phyloP scores from a whole-genome alignment of 2,888 invertebrate species.

The Busseola fusca region DNA sequence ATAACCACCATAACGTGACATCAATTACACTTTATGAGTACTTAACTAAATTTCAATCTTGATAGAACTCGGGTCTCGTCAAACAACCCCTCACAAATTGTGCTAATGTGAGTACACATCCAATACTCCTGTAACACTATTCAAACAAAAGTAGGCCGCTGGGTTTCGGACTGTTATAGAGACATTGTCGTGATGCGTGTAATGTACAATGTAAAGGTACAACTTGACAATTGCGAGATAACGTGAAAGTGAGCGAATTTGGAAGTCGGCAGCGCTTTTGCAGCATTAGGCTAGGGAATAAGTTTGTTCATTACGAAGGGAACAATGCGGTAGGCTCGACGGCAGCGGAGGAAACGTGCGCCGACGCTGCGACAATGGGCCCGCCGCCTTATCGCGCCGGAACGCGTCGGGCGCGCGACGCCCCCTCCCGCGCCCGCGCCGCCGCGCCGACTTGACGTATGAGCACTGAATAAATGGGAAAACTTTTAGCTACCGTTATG shows the following conservation, averaged over 20 bases:
- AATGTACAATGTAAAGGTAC: slow-evolving; percentile 65
- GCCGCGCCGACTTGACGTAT: slow-evolving; percentile 81
- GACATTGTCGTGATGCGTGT: slow-evolving; percentile 71
- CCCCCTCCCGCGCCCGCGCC: slow-evolving; percentile 53
- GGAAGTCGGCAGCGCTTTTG: slow-evolving; percentile 78
- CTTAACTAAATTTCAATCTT: slow-evolving; percentile 67
- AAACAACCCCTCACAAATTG: slow-evolving; percentile 80
- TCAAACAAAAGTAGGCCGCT: slow-evolving; percentile 85
- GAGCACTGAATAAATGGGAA: slow-evolving; percentile 88
- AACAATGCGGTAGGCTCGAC: slow-evolving; percentile 87
- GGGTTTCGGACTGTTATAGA: slow-evolving; percentile 77
- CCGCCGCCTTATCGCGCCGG: slow-evolving; percentile 87
- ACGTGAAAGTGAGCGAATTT: slow-evolving; percentile 81
- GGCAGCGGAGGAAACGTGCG: slow-evolving; percentile 88
- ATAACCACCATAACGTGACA: slow-evolving; percentile 66
- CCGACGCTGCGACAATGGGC: slow-evolving; percentile 87
- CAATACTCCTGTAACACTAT: slow-evolving; percentile 80
- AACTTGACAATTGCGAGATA: slow-evolving; percentile 81
- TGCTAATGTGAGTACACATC: slow-evolving; percentile 80
- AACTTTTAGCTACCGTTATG: slow-evolving; percentile 86
- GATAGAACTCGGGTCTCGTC: slow-evolving; percentile 80
- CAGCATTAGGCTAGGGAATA: slow-evolving; percentile 85
- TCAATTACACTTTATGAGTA: slow-evolving; percentile 66
- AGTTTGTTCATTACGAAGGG: slow-evolving; percentile 88
- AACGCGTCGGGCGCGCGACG: slow-evolving; percentile 78